Conservation (phyloP, 2,888 invertebrate species). For the Tetramorium bicarinatum region DNA sequence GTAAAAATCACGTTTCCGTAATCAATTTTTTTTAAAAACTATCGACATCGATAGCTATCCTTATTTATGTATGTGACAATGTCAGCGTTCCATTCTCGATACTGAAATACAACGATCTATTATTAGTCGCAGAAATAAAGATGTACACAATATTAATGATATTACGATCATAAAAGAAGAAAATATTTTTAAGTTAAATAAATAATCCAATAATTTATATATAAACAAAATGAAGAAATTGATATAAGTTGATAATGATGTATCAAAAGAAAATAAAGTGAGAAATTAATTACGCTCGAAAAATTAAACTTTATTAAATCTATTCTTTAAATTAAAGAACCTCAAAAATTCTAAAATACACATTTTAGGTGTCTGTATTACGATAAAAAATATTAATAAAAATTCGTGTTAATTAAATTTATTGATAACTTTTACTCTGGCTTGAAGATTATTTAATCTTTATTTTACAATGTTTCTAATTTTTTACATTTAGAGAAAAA, state of each 20-base stretch:
- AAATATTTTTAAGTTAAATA: constrained; percentile 3
- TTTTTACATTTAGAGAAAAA: background rate
- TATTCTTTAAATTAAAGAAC: background rate
- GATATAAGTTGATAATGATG: background rate
- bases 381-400: background rate
- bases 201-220: background rate
- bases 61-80: constrained; percentile 6
- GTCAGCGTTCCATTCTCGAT: background rate
- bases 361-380: background rate
- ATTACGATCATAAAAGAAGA: background rate
- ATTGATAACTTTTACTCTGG: background rate
- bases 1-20: background rate
- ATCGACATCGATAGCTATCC: background rate
- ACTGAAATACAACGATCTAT: background rate
- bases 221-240: background rate
- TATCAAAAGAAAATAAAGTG: background rate
- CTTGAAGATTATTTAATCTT: background rate
- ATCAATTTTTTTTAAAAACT: constrained; percentile 23
- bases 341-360: background rate
- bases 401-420: background rate
- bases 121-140: background rate
- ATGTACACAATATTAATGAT: background rate
- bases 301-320: background rate
- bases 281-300: too few relatives aligned
- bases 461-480: background rate